Evolutionary conservation across 1,140 invertebrate genomes (phyloP).

Genomic region (Rhizoglyphus robini): DNA sequence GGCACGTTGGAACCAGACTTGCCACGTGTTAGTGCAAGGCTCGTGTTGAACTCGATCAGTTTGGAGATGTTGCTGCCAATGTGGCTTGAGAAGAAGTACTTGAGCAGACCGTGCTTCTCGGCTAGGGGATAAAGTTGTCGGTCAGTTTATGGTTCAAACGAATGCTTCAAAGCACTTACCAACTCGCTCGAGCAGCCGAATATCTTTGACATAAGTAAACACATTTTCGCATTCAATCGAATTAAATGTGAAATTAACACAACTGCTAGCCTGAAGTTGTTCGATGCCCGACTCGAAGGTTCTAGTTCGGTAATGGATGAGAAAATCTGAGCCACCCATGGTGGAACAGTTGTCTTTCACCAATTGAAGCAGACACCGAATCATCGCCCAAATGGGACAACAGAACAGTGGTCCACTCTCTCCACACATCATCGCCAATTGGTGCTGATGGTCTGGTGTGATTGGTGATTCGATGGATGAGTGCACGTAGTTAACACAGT

Average conservation of each 20-base stretch:
- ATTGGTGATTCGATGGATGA: background rate
- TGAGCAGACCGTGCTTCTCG: no score
- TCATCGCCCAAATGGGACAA: constrained; percentile 7
- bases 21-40: no score
- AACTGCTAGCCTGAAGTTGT: background rate
- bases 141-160: no score
- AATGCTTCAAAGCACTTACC: no score
- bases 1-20: no score
- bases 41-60: no score
- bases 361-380: background rate
- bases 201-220: background rate
- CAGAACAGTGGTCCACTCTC: background rate
- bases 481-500: background rate
- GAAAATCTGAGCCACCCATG: background rate
- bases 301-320: background rate
- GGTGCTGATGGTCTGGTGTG: background rate
- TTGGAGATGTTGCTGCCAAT: no score
- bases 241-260: background rate
- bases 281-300: background rate
- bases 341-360: background rate
- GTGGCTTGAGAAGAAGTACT: no score
- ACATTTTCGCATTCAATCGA: background rate
- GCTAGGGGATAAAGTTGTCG: no score
- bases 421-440: constrained; percentile 5
- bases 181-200: background rate